A percentile compares a stretch with the other conserved stretches of the same genome.
Conservation (phyloP, 2,888 invertebrate genomes). For the Lasioglossum calceatum region DNA sequence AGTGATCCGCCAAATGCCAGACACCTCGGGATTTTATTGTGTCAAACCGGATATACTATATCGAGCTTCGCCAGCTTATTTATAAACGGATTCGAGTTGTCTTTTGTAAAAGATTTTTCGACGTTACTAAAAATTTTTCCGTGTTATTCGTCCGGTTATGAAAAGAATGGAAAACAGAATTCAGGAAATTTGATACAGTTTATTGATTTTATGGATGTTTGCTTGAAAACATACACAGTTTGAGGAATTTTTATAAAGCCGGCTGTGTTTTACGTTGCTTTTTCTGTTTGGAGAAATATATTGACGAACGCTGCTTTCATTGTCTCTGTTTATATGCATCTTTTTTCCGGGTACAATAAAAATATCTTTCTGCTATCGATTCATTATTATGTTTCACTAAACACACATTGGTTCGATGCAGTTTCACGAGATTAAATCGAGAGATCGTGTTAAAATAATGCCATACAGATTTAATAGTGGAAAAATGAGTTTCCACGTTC, state of each 20-base stretch:
- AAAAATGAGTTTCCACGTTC: background rate
- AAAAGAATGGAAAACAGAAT: background rate
- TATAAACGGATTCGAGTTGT: background rate
- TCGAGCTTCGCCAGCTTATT: background rate
- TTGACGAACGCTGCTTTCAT: background rate
- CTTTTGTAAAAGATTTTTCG: background rate
- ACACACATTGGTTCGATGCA: background rate
- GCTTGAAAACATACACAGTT: background rate
- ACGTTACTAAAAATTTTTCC: background rate
- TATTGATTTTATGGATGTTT: background rate
- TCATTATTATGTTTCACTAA: background rate
- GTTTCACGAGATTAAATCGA: background rate
- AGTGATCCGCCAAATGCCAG: background rate
- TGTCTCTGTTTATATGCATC: background rate
- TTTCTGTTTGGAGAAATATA: background rate
- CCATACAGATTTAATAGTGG: background rate
- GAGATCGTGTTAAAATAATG: background rate
- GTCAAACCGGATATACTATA: background rate
- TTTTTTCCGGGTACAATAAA: background rate
- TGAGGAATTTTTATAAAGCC: background rate
- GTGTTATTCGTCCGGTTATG: background rate
- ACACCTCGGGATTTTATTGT: background rate
- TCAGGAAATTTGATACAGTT: background rate
- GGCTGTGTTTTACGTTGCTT: background rate
- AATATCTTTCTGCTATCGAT: background rate